phyloP scores from a whole-genome alignment of 2,888 invertebrate species.

The Chironomus riparius region DNA sequence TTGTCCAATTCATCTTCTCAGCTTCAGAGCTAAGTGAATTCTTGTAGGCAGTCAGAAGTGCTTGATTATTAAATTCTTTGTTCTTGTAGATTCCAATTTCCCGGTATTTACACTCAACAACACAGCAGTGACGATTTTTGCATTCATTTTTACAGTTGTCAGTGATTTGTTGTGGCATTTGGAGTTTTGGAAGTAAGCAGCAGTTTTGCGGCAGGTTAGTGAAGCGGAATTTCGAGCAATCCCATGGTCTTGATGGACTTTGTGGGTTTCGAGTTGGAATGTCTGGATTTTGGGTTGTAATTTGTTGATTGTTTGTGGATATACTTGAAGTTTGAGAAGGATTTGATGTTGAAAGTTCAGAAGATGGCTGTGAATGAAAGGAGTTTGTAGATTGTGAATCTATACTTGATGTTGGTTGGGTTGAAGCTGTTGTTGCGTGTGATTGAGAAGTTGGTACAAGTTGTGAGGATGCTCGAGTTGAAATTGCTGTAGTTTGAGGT shows the following conservation, averaged over 20 bases:
- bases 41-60: background rate
- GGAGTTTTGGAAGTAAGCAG: background rate
- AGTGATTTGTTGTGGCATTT: background rate
- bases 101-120: background rate
- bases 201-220: background rate
- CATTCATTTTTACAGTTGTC: background rate
- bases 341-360: too few species aligned
- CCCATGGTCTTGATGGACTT: background rate
- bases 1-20: background rate
- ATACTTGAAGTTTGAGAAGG: too few species aligned
- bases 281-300: too few species aligned
- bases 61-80: background rate
- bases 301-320: too few species aligned
- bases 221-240: background rate
- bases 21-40: background rate
- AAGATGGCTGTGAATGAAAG: too few species aligned
- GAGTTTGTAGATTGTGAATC: too few species aligned
- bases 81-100: background rate
- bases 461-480: too few species aligned
- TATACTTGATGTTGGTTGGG: too few species aligned
- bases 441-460: too few species aligned
- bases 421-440: too few species aligned
- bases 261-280: background rate
- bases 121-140: background rate
- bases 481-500: too few species aligned